Percentiles rank a stretch among this genome's conserved stretches.
Conservation (phyloP, 2,888 invertebrate species). For the Elegia similella region DNA sequence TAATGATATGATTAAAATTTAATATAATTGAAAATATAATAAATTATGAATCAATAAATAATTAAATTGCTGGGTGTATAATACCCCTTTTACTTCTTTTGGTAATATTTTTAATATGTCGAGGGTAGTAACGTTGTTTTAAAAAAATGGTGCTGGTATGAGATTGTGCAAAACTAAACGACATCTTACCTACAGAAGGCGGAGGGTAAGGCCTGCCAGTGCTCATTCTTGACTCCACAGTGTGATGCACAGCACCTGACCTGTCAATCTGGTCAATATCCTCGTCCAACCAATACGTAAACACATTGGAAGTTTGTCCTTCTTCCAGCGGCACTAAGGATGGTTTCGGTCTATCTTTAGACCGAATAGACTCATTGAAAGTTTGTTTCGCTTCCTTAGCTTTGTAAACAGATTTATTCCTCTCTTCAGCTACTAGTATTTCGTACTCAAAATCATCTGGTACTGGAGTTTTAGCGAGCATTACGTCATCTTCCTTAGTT, state of each 20-base stretch:
- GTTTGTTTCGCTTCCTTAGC: conserved; percentile 65
- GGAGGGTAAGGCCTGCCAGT: conserved; percentile 52
- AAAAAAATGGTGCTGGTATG: too few species aligned
- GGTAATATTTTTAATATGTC: too few species aligned
- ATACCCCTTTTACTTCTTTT: too few species aligned
- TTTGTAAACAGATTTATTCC: conserved; percentile 34
- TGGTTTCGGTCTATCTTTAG: conserved; percentile 48
- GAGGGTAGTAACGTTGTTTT: too few species aligned
- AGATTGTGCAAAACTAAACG: too few species aligned
- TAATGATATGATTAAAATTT: too few species aligned
- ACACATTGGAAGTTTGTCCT: conserved; percentile 37
- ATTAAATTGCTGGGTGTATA: too few species aligned
- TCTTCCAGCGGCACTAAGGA: conserved; percentile 48
- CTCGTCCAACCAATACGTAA: conserved; percentile 44
- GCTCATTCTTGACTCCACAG: conserved; percentile 52
- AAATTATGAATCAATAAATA: too few species aligned
- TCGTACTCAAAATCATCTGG: conserved; percentile 22
- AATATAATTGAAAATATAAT: too few species aligned
- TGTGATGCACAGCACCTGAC: conserved; percentile 64
- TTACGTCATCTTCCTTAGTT: conserved; percentile 27
- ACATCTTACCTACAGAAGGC: conserved; percentile 61
- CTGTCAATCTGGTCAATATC: conserved; percentile 55
- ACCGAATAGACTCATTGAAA: conserved; percentile 60
- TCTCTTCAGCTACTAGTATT: conserved; percentile 22
- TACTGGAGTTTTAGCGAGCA: conserved; percentile 26